Conservation (phyloP, 2,888 invertebrate species). For the Cheilosia soror region DNA sequence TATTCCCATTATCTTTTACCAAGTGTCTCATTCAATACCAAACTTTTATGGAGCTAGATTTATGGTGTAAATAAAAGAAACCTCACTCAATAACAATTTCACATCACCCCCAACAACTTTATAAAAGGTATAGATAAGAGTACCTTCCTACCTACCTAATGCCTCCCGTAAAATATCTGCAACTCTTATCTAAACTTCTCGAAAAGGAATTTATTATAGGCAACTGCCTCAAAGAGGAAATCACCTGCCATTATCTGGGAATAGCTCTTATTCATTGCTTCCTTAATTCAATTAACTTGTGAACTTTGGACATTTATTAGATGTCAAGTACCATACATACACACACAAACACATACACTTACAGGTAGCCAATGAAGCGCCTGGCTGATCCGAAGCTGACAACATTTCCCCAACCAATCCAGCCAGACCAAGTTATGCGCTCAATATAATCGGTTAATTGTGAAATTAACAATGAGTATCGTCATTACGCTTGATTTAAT, state of each 20-base stretch:
- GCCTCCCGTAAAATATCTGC: constrained; percentile 26
- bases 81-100: too few species aligned
- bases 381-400: constrained; percentile 2
- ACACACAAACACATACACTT: constrained; percentile 35
- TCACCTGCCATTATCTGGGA: constrained; percentile 72
- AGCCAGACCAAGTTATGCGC: constrained; percentile 66
- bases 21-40: too few species aligned
- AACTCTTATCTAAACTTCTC: constrained; percentile 57
- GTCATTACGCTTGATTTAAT: constrained; percentile 74
- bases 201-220: constrained; percentile 55
- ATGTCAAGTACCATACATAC: constrained; percentile 68
- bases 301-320: constrained; percentile 75
- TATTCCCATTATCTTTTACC: too few species aligned
- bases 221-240: constrained; percentile 64
- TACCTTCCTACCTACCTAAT: background rate
- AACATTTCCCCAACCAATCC: constrained; percentile 38
- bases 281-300: constrained; percentile 75
- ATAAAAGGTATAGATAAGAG: too few species aligned
- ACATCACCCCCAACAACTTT: too few species aligned
- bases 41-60: too few species aligned
- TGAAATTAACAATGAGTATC: constrained; percentile 75
- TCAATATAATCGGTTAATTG: constrained; percentile 75
- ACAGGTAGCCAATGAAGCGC: constrained; percentile 6
- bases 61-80: too few species aligned
- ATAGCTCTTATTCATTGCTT: constrained; percentile 73